Conservation (phyloP, 2,888 invertebrate species). For the Anthrax anthrax region DNA sequence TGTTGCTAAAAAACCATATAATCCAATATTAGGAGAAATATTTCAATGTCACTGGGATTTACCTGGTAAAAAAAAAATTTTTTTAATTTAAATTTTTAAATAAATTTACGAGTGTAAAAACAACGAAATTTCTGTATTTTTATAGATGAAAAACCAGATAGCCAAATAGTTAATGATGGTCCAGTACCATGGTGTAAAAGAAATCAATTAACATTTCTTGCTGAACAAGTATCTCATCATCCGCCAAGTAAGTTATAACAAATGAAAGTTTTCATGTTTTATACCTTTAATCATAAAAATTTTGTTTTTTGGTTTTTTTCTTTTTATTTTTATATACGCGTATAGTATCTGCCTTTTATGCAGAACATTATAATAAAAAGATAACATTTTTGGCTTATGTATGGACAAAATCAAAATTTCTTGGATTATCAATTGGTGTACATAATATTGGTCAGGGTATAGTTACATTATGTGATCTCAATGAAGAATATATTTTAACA, state of each 20-base stretch:
- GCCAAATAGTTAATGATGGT: conserved; percentile 49
- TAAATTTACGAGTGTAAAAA: not conserved
- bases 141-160: conserved; percentile 18
- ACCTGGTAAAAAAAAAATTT: conserved; percentile 23
- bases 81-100: not conserved
- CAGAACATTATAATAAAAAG: conserved; percentile 81
- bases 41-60: conserved; percentile 83
- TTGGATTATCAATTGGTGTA: conserved; percentile 93
- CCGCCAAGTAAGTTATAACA: conserved; percentile 93
- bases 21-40: conserved; percentile 93
- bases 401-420: conserved; percentile 98
- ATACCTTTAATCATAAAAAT: not conserved
- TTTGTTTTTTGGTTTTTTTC: not conserved
- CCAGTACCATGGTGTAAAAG: conserved; percentile 84
- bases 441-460: conserved; percentile 93
- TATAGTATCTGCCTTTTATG: conserved; percentile 96
- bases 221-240: conserved; percentile 98
- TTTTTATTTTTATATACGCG: too few relatives aligned
- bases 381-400: conserved; percentile 91
- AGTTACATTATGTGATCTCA: conserved; percentile 76
- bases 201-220: conserved; percentile 83
- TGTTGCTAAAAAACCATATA: conserved; percentile 98
- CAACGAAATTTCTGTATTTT: not conserved
- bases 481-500: conserved; percentile 88
- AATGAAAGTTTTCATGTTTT: conserved; percentile 14